Evolutionary conservation across 1,140 invertebrate species (phyloP).

Genomic region (Episyrphus balteatus): DNA sequence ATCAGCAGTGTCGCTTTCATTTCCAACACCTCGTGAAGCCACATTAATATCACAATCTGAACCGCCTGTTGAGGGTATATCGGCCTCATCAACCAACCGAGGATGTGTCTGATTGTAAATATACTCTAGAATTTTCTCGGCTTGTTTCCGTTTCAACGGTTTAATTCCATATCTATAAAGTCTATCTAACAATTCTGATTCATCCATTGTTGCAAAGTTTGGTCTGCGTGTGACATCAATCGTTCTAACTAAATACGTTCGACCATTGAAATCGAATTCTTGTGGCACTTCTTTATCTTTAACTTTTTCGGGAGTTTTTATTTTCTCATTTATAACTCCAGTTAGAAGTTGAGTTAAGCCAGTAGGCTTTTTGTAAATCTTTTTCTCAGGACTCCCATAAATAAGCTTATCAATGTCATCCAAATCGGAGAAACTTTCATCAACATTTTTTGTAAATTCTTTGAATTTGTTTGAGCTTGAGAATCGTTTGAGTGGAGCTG

Average conservation of each 20-base stretch:
- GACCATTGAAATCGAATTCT: constrained; percentile 18
- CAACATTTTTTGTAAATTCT: background rate
- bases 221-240: constrained; percentile 16
- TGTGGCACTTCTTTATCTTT: background rate
- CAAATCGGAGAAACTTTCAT: background rate
- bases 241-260: constrained; percentile 17
- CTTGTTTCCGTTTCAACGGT: constrained; percentile 30
- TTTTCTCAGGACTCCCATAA: constrained; percentile 7
- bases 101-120: constrained; percentile 35
- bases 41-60: background rate
- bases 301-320: background rate
- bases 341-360: constrained; percentile 20
- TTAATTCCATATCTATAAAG: constrained; percentile 31
- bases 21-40: background rate
- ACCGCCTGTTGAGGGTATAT: background rate
- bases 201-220: constrained; percentile 14
- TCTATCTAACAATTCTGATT: constrained; percentile 20
- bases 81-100: constrained; percentile 7
- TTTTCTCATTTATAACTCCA: constrained; percentile 18
- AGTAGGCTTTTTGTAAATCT: constrained; percentile 8
- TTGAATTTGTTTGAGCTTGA: constrained; percentile 19
- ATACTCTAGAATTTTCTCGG: constrained; percentile 27
- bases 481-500: constrained; percentile 8
- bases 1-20: background rate
- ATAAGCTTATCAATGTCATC: constrained; percentile 10